phyloP scores from a whole-genome alignment of 1,140 invertebrate species.

The Tenebrio molitor region DNA sequence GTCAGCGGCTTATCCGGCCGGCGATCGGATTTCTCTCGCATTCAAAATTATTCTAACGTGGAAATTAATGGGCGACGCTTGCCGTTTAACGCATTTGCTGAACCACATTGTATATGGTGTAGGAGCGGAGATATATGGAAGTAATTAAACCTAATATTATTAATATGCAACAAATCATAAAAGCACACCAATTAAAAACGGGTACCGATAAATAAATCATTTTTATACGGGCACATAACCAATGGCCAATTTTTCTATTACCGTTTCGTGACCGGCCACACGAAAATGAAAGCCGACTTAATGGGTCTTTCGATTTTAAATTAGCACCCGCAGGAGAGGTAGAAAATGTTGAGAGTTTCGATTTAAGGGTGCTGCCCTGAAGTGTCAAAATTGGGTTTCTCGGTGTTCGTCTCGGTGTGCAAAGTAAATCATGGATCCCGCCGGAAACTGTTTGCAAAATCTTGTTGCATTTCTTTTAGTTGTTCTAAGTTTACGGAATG shows the following conservation, averaged over 20 bases:
- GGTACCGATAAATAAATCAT: conserved; percentile 27
- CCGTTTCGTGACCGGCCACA: conserved; percentile 20
- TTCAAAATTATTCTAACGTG: background rate
- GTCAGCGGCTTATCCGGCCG: too few relatives aligned
- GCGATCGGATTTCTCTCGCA: conserved; percentile 1
- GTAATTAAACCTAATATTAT: conserved; percentile 13
- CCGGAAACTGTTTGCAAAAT: too few relatives aligned
- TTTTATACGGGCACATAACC: conserved; percentile 4
- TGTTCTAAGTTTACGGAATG: too few relatives aligned
- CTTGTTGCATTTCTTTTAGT: too few relatives aligned
- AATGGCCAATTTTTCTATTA: conserved; percentile 37
- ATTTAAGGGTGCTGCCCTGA: too few relatives aligned
- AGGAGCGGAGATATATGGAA: conserved; percentile 21
- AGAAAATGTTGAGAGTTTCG: too few relatives aligned
- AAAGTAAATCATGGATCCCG: too few relatives aligned
- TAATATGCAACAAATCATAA: conserved; percentile 38
- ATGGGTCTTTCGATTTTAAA: background rate
- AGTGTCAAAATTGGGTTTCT: too few relatives aligned
- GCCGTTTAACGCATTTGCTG: background rate
- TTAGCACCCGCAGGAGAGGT: too few relatives aligned
- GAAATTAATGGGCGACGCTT: background rate
- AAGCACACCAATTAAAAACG: conserved; percentile 26
- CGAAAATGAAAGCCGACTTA: conserved; percentile 3
- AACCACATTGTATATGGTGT: conserved; percentile 4
- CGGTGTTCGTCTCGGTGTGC: too few relatives aligned